Evolutionary conservation across 2,113 vertebrate genomes (phyloP), one percentile per base, ranked within the genome.

Genomic region (Antennarius striatus): DNA sequence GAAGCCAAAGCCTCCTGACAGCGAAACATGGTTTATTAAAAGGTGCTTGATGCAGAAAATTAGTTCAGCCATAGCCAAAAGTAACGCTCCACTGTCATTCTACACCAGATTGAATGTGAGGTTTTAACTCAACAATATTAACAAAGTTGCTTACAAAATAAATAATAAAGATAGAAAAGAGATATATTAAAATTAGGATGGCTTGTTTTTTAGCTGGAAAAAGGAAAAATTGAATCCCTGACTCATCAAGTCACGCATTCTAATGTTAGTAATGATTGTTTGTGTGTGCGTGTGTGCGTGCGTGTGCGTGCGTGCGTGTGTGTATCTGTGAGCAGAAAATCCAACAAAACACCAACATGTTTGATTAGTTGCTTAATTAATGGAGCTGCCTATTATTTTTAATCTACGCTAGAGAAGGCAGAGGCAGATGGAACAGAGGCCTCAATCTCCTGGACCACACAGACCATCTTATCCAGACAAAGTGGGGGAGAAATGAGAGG

Each of bases 1-100:
- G 82, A 84, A 84, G 76, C 71, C 73, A 81, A 78, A 82, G 85
- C 63, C 75, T 79, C 77, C 83, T 71, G 87, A 91, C 90, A 92
- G 87, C 53, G 63, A 63, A 39, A 66, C 56, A 71, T 69, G 85
- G 81, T 86, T 90, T 92, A 91, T 92, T 92, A 93, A 90, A 91
- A 22, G 89, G 83, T 70, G 88, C 85, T 81, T 90, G 88, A 87
- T 90, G 91, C 90, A 91, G 91, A 92, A 92, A 92, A 92, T 92
- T 91, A 90, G 70, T 86, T 91, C 66, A 81, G 87, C 79, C 29
- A 55, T 73, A 66, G 84, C 80, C 65, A 73, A 70, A 77, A 86
- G 77, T 81, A 85, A 89, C 83, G 84, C 84, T 81, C 74, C 62
- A 71, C 78, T 88, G 73, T 82, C 80, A 79, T 70, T 76, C 75